Evolutionary conservation across 2,888 invertebrate genomes (phyloP).

Genomic region (Steinernema hermaphroditum): DNA sequence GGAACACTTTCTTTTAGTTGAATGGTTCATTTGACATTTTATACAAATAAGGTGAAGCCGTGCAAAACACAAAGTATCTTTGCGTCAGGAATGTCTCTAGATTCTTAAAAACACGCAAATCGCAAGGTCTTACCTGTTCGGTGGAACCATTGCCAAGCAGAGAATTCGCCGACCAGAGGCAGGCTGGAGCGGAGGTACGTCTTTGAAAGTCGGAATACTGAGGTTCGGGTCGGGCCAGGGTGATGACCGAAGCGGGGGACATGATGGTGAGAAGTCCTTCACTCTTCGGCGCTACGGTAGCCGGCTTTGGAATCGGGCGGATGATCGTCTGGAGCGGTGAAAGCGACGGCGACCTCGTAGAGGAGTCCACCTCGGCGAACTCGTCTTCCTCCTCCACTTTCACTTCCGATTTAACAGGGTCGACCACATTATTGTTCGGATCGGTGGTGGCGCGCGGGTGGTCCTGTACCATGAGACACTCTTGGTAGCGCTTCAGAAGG

Average conservation of each 20-base stretch:
- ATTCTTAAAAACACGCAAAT: no score
- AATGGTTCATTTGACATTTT: no score
- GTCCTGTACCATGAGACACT: not conserved
- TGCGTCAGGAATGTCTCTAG: no score
- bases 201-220: conserved; percentile 32
- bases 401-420: not conserved
- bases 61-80: no score
- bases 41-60: no score
- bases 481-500: conserved; percentile 22
- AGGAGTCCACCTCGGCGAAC: conserved; percentile 22
- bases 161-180: conserved; percentile 47
- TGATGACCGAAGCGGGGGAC: conserved; percentile 16
- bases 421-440: not conserved
- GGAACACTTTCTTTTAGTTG: no score
- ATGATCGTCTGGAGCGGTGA: conserved; percentile 22
- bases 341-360: conserved; percentile 1
- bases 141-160: not conserved
- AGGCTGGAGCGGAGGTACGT: conserved; percentile 57
- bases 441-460: not conserved
- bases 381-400: conserved; percentile 7
- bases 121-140: conserved; percentile 14
- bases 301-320: not conserved
- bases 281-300: not conserved
- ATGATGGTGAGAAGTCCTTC: conserved; percentile 5
- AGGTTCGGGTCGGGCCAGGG: not conserved